Base-by-base conservation (phyloP, 2,113 vertebrate genomes). In the Oncorhynchus mykiss region DNA sequence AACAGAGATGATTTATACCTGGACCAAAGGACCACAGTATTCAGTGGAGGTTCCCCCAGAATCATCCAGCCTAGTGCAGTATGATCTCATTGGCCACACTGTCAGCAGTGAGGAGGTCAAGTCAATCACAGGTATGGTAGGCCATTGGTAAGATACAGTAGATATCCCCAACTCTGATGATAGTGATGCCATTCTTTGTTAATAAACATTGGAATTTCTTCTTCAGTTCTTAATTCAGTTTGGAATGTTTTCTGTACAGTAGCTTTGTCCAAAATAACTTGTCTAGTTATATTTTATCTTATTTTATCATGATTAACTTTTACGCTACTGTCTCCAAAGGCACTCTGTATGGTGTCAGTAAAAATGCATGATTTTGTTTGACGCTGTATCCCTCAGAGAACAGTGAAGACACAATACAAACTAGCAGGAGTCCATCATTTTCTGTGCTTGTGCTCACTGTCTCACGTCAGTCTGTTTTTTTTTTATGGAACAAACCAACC, bases 1-100 rank as follows among this genome's bases (percentile, higher is more conserved):
- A 92, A 98, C 95, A 67, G 98, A 99, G 93, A 95, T 99, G 94
- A 96, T 99, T 89, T 99, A 99, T 84, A 99, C 96, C 0, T 99
- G 98, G 98, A 99, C 96, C 79, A 99, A 99, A 94, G 97, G 97
- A 75, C 96, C 97, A 0, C 88, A 97, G 88, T 92, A 98, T 74
- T 99, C 98, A 29, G 98, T 99, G 85, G 98, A 98, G 90, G 96
- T 99, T 48, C 98, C 98, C 57, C 92, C 96, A 78, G 97, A 99
- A 87, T 99, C 97, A 69, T 99, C 98, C 84, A 99, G 98, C 88
- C 95, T 99, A 75, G 97, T 99, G 85, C 98, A 99, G 76, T 99
- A 99, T 86, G 98, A 99, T 84, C 94, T 99, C 78, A 94, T 97
- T 76, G 97, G 96, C 51, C 97, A 99, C 92, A 99, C 97, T 0